Evolutionary conservation across 2,797 vertebrate genomes (phyloP).

Genomic region (Denticeps clupeoides): DNA sequence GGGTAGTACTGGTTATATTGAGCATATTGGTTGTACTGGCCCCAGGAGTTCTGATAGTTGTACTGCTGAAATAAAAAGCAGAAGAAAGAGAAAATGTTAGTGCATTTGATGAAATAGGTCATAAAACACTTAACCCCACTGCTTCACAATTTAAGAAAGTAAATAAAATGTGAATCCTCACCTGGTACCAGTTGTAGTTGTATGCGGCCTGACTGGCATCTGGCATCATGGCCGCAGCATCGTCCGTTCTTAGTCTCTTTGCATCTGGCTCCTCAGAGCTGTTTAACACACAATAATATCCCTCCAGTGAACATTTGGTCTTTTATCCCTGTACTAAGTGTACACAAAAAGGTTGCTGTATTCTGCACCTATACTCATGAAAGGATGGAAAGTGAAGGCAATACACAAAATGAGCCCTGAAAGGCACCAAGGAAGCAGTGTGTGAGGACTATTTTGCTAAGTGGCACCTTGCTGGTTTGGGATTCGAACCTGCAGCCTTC

Average conservation of each 20-base stretch:
- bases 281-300: background rate
- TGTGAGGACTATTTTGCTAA: too few species aligned
- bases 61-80: slow-evolving; percentile 58
- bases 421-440: too few species aligned
- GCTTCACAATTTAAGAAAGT: too few species aligned
- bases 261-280: slow-evolving; percentile 83
- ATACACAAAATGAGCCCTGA: too few species aligned
- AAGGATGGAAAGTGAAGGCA: too few species aligned
- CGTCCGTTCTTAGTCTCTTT: slow-evolving; percentile 81
- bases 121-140: background rate
- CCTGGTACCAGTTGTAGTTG: slow-evolving; percentile 98
- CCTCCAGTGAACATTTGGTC: background rate
- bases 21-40: slow-evolving; percentile 64
- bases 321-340: background rate
- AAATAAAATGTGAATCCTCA: slow-evolving; percentile 37
- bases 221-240: slow-evolving; percentile 58
- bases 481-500: too few species aligned
- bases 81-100: background rate
- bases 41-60: slow-evolving; percentile 86
- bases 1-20: slow-evolving; percentile 96
- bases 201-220: slow-evolving; percentile 82
- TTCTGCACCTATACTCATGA: too few species aligned
- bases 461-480: too few species aligned
- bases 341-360: too few species aligned
- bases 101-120: background rate